Percentiles rank a stretch among this genome's conserved stretches.
Conservation (phyloP, 2,113 vertebrate genomes). For the Danionella cerebrum region DNA sequence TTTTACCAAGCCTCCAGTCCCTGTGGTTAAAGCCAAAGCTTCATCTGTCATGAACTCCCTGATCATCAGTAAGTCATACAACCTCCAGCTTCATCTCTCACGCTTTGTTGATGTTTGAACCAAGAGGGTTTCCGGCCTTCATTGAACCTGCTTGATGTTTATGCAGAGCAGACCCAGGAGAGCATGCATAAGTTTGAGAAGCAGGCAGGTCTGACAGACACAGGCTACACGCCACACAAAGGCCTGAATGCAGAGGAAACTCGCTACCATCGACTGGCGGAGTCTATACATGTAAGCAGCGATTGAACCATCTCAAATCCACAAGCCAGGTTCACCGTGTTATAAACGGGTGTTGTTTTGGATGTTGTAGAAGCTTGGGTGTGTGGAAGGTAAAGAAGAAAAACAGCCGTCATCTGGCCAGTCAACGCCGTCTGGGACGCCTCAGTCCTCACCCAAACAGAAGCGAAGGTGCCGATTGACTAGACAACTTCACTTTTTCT, state of each 20-base stretch:
- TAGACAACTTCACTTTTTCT: not conserved
- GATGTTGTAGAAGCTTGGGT: conserved; percentile 79
- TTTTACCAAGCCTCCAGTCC: conserved; percentile 55
- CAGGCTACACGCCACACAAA: conserved; percentile 85
- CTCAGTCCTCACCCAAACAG: conserved; percentile 76
- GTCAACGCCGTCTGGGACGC: conserved; percentile 78
- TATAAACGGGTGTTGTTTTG: too few relatives aligned
- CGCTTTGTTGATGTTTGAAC: not conserved
- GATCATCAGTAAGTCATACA: conserved; percentile 81
- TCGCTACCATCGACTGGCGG: conserved; percentile 76
- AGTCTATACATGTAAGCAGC: conserved; percentile 70
- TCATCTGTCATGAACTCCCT: conserved; percentile 83
- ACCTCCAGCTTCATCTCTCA: not conserved
- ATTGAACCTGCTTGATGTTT: not conserved
- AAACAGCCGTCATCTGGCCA: conserved; percentile 76
- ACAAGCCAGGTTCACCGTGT: too few relatives aligned
- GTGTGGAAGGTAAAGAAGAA: conserved; percentile 80
- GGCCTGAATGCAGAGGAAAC: conserved; percentile 87
- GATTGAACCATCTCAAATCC: too few relatives aligned
- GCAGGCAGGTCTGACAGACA: conserved; percentile 84
- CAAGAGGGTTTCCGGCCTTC: not conserved
- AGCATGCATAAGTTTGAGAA: conserved; percentile 89
- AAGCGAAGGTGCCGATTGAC: conserved; percentile 65
- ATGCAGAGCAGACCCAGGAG: conserved; percentile 84
- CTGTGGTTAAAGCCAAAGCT: conserved; percentile 88